These are phyloP conservation scores for Listronotus oregonensis DNA, from an alignment of 1,140 invertebrate genomes.

Conservation along the genomic window DNA sequence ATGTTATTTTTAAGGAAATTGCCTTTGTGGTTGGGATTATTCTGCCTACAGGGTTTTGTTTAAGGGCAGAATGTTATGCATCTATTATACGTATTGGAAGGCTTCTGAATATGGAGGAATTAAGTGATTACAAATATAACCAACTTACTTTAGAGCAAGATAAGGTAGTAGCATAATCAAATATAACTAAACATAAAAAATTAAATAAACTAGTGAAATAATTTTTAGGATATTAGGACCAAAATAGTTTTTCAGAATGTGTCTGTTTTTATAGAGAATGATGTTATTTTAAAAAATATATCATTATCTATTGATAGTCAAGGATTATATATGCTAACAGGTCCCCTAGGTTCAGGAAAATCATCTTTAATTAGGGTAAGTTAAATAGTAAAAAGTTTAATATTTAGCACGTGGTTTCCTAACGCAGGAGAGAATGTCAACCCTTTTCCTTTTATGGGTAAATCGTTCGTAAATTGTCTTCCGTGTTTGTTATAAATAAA, in stretches of 20 bases:
- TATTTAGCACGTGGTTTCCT: too few relatives aligned
- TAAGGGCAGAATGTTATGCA: conserved; percentile 17
- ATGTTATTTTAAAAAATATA: conserved; percentile 65
- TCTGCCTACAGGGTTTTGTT: conserved; percentile 64
- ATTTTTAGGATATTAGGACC: too few relatives aligned
- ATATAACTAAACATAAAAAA: too few relatives aligned
- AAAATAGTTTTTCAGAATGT: conserved; percentile 20
- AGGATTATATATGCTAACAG: conserved; percentile 72
- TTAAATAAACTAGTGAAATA: not conserved
- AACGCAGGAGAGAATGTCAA: too few relatives aligned
- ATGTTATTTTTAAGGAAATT: conserved; percentile 74
- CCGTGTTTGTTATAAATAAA: too few relatives aligned
- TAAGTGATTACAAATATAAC: too few relatives aligned
- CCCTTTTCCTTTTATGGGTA: too few relatives aligned
- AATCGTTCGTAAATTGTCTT: too few relatives aligned
- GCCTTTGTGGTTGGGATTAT: conserved; percentile 74
- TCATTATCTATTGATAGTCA: conserved; percentile 59
- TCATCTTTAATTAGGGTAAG: conserved; percentile 68
- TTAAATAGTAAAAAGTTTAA: conserved; percentile 41
- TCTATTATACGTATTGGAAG: conserved; percentile 37
- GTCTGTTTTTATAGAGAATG: conserved; percentile 12
- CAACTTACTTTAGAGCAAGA: too few relatives aligned
- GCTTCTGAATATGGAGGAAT: conserved; percentile 60
- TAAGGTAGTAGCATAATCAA: too few relatives aligned
- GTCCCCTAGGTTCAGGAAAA: conserved; percentile 83